Base-by-base conservation (phyloP, 2,797 vertebrate genomes). In the Poecile montanus region DNA sequence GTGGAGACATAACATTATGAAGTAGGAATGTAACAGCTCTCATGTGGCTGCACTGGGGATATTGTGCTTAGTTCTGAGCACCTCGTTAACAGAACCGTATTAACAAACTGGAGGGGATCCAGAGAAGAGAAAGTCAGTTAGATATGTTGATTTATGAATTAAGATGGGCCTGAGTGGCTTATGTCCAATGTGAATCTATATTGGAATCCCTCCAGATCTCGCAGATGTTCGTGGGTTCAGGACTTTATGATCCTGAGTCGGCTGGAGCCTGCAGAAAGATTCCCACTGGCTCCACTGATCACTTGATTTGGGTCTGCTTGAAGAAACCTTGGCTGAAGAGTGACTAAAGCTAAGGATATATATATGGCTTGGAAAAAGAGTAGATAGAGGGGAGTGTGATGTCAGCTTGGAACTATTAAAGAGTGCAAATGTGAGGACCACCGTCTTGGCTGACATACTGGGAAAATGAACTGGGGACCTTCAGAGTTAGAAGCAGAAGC, bases 1-100 rank as follows among this genome's bases (percentile, higher is more conserved):
- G 74, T 91, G 90, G 94, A 96, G 96, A 96, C 96, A 96, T 96
- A 96, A 96, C 95, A 97, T 96, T 97, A 96, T 97, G 95, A 71
- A 94, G 91, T 56, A 96, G 95, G 95, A 97, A 96, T 96, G 94
- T 97, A 96, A 96, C 90, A 94, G 88, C 94, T 94, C 96, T 96
- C 95, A 85, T 93, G 95, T 95, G 96, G 88, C 95, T 91, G 88
- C 80, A 26, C 80, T 91, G 86, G 95, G 95, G 94, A 96, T 96
- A 96, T 96, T 96, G 93, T 94, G 93, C 95, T 95, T 92, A 94
- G 93, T 93, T 97, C 95, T 97, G 94, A 96, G 95, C 95, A 95
- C 94, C 96, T 97, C 95, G 93, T 97, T 97, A 96, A 95, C 94
- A 96, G 94, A 96, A 87, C 92, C 3, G 22, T 92, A 94, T 96